phyloP scores from a whole-genome alignment of 2,113 vertebrate genomes.

The Lophochroa leadbeateri region DNA sequence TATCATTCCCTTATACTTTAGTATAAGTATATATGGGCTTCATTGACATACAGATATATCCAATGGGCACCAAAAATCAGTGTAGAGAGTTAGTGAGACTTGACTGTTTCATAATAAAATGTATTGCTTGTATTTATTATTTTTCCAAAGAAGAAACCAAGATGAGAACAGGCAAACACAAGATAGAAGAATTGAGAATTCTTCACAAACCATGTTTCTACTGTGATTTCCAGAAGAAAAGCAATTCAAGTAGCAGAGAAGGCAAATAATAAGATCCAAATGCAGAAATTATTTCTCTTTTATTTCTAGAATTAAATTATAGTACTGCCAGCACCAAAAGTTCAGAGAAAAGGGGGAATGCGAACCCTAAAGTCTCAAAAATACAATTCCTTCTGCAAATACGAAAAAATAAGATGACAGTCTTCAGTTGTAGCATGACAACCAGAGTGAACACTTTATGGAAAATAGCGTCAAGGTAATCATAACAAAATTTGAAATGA shows the following conservation, averaged over 20 bases:
- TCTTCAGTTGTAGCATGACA: not conserved
- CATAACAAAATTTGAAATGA: not conserved
- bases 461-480: not conserved
- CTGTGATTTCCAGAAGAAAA: not conserved
- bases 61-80: not conserved
- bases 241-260: not conserved
- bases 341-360: not conserved
- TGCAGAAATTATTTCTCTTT: not conserved
- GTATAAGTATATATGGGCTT: not conserved
- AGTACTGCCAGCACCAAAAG: not conserved
- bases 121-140: constrained; percentile 23
- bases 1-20: not conserved
- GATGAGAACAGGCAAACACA: not conserved
- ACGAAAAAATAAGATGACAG: not conserved
- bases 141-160: constrained; percentile 24
- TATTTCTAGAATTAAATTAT: not conserved
- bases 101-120: not conserved
- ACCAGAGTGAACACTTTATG: not conserved
- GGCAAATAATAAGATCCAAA: not conserved
- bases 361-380: not conserved
- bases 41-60: not conserved
- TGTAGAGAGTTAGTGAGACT: not conserved
- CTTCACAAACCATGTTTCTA: not conserved
- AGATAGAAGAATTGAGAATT: not conserved
- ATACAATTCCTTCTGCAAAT: not conserved